Conservation (phyloP, 2,888 invertebrate species). For the Amphiduros pacificus region DNA sequence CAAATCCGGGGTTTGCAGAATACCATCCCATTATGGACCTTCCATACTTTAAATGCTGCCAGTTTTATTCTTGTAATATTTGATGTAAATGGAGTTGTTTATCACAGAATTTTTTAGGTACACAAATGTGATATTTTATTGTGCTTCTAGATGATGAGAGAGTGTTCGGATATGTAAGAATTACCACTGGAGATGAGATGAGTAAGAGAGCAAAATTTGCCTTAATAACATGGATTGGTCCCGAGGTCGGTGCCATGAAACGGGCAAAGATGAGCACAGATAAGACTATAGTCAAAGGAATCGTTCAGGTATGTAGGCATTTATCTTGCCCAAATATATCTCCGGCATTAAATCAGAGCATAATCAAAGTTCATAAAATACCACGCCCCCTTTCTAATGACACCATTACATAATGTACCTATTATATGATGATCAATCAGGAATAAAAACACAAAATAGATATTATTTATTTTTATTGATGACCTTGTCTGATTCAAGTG, state of each 20-base stretch:
- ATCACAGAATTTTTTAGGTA: too few species aligned
- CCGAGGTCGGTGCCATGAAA: conserved; percentile 74
- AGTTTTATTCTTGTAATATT: too few species aligned
- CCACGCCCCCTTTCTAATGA: too few species aligned
- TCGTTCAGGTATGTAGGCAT: conserved; percentile 30
- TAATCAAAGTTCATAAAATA: too few species aligned
- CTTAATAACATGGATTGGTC: conserved; percentile 78
- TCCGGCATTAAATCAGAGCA: too few species aligned
- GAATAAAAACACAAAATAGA: neutral
- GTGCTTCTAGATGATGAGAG: conserved; percentile 68
- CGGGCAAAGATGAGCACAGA: conserved; percentile 82
- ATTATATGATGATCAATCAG: neutral
- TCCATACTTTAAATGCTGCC: too few species aligned
- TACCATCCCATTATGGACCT: too few species aligned
- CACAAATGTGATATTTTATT: conserved; percentile 2
- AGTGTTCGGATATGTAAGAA: conserved; percentile 72
- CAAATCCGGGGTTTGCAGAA: too few species aligned
- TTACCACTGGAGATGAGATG: conserved; percentile 76
- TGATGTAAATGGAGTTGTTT: too few species aligned
- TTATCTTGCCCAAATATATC: too few species aligned
- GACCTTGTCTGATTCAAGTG: neutral
- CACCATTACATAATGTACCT: too few species aligned
- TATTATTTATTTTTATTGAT: neutral
- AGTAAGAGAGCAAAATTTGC: conserved; percentile 80
- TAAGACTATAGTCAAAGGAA: conserved; percentile 75